Evolutionary conservation across 2,797 vertebrate genomes (phyloP).

Genomic region (Ispidina lecontei): DNA sequence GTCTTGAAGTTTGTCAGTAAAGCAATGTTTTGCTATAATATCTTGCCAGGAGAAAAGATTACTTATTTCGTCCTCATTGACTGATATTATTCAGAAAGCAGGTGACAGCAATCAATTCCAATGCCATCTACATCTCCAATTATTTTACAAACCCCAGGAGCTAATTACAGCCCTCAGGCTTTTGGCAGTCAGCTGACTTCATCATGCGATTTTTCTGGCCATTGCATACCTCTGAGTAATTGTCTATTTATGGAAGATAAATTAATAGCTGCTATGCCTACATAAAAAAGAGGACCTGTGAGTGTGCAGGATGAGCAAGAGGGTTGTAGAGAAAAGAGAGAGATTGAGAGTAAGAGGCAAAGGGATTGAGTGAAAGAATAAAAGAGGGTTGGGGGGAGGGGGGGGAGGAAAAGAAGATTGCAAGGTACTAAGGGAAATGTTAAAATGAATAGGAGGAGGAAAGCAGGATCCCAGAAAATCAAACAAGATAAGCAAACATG

Average conservation of each 20-base stretch:
- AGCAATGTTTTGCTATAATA: neutral
- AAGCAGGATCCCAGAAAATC: neutral
- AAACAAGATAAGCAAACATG: neutral
- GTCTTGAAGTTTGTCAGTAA: conserved; percentile 22
- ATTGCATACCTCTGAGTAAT: conserved; percentile 64
- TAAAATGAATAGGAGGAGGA: neutral
- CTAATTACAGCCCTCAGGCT: conserved; percentile 72
- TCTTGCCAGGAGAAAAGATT: conserved; percentile 27
- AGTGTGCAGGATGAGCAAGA: conserved; percentile 2
- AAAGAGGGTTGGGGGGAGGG: neutral
- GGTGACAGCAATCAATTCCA: conserved; percentile 72
- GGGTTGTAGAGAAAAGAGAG: neutral
- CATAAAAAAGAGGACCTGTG: neutral
- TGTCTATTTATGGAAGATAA: conserved; percentile 74
- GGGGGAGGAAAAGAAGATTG: neutral
- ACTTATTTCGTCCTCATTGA: conserved; percentile 63
- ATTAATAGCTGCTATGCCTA: conserved; percentile 71
- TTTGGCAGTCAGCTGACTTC: conserved; percentile 64
- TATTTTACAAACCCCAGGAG: conserved; percentile 70
- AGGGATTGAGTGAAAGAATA: neutral
- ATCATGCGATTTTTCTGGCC: conserved; percentile 56
- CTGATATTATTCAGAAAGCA: conserved; percentile 72
- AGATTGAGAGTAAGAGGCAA: neutral
- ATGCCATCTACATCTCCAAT: conserved; percentile 67
- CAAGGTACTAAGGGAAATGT: neutral